These are phyloP conservation scores for Oopsacas minuta DNA, from an alignment of 37 sponge, comb jelly and placozoan genomes.

Conservation along the genomic window DNA sequence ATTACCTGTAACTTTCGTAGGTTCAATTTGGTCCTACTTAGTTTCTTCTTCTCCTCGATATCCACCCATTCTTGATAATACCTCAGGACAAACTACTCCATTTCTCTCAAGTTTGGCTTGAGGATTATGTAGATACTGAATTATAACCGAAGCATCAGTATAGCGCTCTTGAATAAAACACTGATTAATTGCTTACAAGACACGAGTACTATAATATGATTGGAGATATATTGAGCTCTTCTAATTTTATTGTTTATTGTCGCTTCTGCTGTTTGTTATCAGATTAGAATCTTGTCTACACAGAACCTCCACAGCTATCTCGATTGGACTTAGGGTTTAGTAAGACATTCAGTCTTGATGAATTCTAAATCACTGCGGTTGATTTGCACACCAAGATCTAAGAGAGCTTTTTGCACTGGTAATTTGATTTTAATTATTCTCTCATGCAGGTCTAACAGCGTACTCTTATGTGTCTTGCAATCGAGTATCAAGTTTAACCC, in stretches of 20 bases:
- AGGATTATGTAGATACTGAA: neutral
- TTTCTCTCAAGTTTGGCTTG: neutral
- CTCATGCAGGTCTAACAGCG: neutral
- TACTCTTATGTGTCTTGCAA: neutral
- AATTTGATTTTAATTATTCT: neutral
- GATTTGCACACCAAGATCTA: neutral
- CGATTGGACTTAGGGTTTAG: neutral
- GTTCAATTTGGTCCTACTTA: too few relatives aligned
- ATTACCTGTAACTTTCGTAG: too few relatives aligned
- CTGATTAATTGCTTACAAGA: neutral
- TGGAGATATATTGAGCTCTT: too few relatives aligned
- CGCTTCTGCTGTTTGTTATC: too few relatives aligned
- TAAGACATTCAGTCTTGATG: neutral
- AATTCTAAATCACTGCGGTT: neutral
- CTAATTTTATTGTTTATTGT: too few relatives aligned
- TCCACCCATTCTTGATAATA: too few relatives aligned
- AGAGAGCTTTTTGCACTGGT: constrained; percentile 13
- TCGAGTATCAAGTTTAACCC: neutral
- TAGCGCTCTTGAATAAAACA: neutral
- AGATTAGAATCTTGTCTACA: too few relatives aligned
- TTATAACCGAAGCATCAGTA: neutral
- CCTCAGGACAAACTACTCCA: neutral
- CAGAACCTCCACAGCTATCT: neutral
- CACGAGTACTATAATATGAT: too few relatives aligned
- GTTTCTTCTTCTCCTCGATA: neutral